These are phyloP conservation scores for Pangasius djambal DNA, from an alignment of 2,797 vertebrate species.

Conservation along the genomic window DNA sequence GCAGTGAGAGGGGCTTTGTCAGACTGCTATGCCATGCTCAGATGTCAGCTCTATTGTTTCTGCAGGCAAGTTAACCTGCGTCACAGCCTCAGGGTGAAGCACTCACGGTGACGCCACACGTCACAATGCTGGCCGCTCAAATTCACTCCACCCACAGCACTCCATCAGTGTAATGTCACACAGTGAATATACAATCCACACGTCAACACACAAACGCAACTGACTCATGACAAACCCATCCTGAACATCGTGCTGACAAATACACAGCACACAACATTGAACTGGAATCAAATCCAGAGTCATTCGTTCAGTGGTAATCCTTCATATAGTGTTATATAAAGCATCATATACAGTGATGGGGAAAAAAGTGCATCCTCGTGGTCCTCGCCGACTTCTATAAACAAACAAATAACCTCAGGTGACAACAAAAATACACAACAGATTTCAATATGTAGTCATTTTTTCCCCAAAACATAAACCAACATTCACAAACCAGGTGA, in stretches of 20 bases:
- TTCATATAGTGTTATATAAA: background rate
- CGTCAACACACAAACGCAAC: background rate
- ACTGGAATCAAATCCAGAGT: background rate
- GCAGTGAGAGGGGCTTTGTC: constrained; percentile 34
- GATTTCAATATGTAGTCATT: background rate
- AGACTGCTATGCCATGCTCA: constrained; percentile 29
- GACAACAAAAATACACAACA: background rate
- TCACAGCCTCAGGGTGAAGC: constrained; percentile 35
- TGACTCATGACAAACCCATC: background rate
- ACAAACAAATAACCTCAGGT: background rate
- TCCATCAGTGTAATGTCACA: constrained; percentile 9
- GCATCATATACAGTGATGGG: background rate
- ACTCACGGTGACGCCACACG: constrained; percentile 13
- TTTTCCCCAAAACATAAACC: background rate
- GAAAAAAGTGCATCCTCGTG: background rate
- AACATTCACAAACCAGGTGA: background rate
- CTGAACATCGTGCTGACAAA: background rate
- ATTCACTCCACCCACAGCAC: constrained; percentile 24
- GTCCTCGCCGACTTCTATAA: background rate
- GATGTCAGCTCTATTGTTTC: constrained; percentile 49
- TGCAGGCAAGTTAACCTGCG: constrained; percentile 31
- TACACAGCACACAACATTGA: background rate
- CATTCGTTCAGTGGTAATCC: no score
- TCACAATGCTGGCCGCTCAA: constrained; percentile 9
- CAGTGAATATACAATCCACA: constrained; percentile 15